Base-by-base conservation (phyloP, 2,113 vertebrate genomes). In the Rafetus swinhoei region DNA sequence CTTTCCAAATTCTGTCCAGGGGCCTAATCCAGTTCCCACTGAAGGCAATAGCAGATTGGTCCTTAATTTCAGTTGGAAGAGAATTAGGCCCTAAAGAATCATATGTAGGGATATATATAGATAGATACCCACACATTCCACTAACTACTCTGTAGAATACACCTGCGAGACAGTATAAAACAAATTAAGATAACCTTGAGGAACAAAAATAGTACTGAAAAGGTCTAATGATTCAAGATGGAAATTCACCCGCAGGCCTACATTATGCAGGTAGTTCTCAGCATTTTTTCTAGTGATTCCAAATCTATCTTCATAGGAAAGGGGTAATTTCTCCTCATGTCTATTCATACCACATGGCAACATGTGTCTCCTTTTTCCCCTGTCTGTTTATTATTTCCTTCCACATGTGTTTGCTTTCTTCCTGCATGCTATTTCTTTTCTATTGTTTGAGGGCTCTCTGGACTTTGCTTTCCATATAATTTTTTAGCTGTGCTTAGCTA, bases 251-350 rank as follows among this genome's bases (percentile, higher is more conserved):
- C 19, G 24, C 19, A 45, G 11, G 13, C 22, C 77, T 22, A 16
- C 81, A 52, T 7, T 83, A 15, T 25, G 11, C 54, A 85, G 77
- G 81, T 62, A 84, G 62, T 90, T 90, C 32, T 72, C 91, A 52
- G 10, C 55, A 69, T 77, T 95, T 95, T 93, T 59, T 80, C 54
- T 88, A 77, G 50, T 55, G 39, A 79, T 91, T 88, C 90, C 22
- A 6, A 19, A 88, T 81, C 27, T 69, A 72, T 29, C 92, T 93
- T 91, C 55, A 45, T 60, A 89, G 81, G 24, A 89, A 81, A 25
- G 14, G 7, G 11, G 80, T 12, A 45, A 5, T 22, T 29, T 69
- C 32, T n/a, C n/a, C 32, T 85, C 27, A 29, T 86, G 57, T 11
- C 59, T 72, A 69, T 88, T 87, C 83, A 69, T 27, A 91, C 80